Evolutionary conservation across 2,797 vertebrate species (phyloP), one percentile per base, ranked within the genome.

Genomic region (Eremophila alpestris): DNA sequence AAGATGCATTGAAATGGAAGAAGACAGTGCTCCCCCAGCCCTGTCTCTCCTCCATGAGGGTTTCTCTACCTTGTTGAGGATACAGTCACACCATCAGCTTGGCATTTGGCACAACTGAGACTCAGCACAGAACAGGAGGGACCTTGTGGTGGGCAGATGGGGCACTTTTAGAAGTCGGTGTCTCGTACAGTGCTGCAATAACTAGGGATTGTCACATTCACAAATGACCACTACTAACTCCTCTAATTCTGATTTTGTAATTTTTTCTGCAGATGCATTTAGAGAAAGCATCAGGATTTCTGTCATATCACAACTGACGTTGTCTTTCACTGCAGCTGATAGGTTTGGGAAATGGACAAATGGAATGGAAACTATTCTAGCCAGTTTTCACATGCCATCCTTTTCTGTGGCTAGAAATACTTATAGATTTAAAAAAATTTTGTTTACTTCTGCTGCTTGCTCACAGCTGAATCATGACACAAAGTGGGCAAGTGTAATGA

Each of bases 121-220:
- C 52, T 49, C 19, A 30, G 16, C 41, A 54, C 0, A 3, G 58
- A 41, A 38, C 8, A 26, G 46, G 38, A 48, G 18, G 13, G 36
- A 67, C 45, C 8, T 22, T 32, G 4, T 15, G 20, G 46, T 0
- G 2, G n/a, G 13, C n/a, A 82, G 3, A 45, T 9, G 2, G 19
- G 40, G 14, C 7, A 2, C 27, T 73, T 89, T 23, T 10, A 43
- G 46, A 83, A 87, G 34, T 22, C 23, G 3, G 15, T 40, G 67
- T 36, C 13, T 86, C 60, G 73, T 36, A 62, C 10, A 45, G 0
- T 6, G 14, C 43, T 86, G 29, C 16, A 56, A 26, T 38, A 91
- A 68, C 29, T 32, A 63, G 16, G 0, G 0, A 30, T 32, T 21
- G 3, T 16, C 29, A 52, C 49, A 40, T 63, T 75, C 1, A 2